phyloP scores from a whole-genome alignment of 2,113 vertebrate species.

The Plecotus auritus region DNA sequence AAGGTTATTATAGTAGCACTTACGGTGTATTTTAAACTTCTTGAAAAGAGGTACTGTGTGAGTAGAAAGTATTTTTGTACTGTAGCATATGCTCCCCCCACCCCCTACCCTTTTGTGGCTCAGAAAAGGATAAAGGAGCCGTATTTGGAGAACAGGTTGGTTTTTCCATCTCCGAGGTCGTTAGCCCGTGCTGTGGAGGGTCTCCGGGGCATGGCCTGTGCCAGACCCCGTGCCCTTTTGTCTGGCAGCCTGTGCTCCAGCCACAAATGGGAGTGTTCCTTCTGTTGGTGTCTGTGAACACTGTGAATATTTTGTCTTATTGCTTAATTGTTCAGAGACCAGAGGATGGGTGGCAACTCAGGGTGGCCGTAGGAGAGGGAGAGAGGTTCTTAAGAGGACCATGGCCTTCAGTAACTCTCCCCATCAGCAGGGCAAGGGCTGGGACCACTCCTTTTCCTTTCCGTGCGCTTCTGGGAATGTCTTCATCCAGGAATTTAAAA shows the following conservation, averaged over 20 bases:
- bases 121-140: not conserved
- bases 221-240: not conserved
- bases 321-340: not conserved
- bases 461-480: not conserved
- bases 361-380: not conserved
- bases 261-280: not conserved
- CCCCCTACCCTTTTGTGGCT: not conserved
- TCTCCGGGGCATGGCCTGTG: not conserved
- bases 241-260: not conserved
- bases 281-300: not conserved
- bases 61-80: conserved; percentile 19
- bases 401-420: not conserved
- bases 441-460: not conserved
- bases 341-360: not conserved
- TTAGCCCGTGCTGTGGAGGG: not conserved
- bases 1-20: conserved; percentile 7
- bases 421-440: not conserved
- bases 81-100: not conserved
- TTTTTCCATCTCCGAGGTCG: not conserved
- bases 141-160: accelerated
- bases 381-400: not conserved
- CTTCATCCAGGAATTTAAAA: not conserved
- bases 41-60: conserved; percentile 23
- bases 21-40: conserved; percentile 32
- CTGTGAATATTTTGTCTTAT: not conserved